These are phyloP conservation scores for Sphenodon punctatus DNA, from an alignment of 2,797 vertebrate genomes.

Conservation along the genomic window DNA sequence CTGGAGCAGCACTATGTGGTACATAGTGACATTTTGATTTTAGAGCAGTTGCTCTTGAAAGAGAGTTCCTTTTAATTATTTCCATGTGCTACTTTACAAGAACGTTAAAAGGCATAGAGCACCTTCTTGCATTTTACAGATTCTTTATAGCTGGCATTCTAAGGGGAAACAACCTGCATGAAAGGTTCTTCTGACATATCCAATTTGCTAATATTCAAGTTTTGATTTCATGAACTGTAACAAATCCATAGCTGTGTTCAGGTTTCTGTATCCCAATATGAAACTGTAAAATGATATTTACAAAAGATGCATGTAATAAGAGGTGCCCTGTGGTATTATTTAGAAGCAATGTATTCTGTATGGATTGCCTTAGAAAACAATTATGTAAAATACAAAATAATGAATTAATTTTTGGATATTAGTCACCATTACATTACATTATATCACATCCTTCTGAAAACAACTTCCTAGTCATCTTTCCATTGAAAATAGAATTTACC, in stretches of 20 bases:
- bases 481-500: slow-evolving; percentile 55
- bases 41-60: slow-evolving; percentile 39
- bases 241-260: slow-evolving; percentile 31
- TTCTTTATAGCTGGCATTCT: background rate
- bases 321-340: background rate
- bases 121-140: slow-evolving; percentile 10
- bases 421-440: background rate
- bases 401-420: background rate
- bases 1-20: slow-evolving; percentile 38
- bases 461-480: slow-evolving; percentile 42
- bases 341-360: background rate
- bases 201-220: slow-evolving; percentile 32
- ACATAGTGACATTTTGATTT: slow-evolving; percentile 54
- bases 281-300: slow-evolving; percentile 16
- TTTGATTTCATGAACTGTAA: slow-evolving; percentile 33
- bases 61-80: slow-evolving; percentile 67
- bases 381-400: slow-evolving; percentile 8
- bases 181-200: too few species aligned
- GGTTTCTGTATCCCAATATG: slow-evolving; percentile 15
- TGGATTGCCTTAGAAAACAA: slow-evolving; percentile 19
- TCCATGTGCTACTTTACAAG: slow-evolving; percentile 19
- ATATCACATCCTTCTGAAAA: slow-evolving; percentile 38
- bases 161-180: slow-evolving; percentile 19
- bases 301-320: slow-evolving; percentile 13
- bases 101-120: background rate